Conservation (phyloP, 2,113 vertebrate species). For the Phrynocephalus versicolor region DNA sequence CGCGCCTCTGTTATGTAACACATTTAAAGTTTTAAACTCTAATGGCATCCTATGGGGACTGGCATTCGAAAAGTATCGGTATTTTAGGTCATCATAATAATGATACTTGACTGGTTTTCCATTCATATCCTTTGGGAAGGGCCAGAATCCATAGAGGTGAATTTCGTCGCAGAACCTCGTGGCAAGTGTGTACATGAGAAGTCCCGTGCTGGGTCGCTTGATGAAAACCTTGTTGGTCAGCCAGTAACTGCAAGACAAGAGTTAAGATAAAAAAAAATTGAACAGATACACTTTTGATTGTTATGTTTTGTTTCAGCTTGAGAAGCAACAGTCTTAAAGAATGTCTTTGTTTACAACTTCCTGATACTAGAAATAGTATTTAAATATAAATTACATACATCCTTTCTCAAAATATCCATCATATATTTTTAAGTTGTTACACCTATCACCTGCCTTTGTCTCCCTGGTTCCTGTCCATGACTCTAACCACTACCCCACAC, state of each 20-base stretch:
- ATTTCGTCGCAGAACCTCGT: slow-evolving; percentile 91
- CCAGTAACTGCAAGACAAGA: slow-evolving; percentile 82
- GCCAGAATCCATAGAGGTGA: slow-evolving; percentile 90
- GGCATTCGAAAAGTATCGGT: slow-evolving; percentile 87
- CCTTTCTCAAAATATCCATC: background rate
- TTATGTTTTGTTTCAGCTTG: background rate
- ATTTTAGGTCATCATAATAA: slow-evolving; percentile 89
- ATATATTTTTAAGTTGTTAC: too few relatives aligned
- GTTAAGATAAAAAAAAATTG: slow-evolving; percentile 41
- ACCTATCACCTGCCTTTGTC: background rate
- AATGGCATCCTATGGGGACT: slow-evolving; percentile 90
- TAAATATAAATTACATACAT: background rate
- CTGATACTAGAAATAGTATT: background rate
- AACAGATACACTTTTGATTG: background rate
- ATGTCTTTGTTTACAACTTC: background rate
- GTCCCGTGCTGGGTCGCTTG: slow-evolving; percentile 89
- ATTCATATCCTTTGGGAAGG: slow-evolving; percentile 85
- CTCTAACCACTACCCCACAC: too few relatives aligned
- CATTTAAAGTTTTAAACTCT: slow-evolving; percentile 86
- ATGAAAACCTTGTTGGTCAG: slow-evolving; percentile 89
- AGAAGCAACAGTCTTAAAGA: background rate
- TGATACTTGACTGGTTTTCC: slow-evolving; percentile 89
- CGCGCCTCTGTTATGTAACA: slow-evolving; percentile 84
- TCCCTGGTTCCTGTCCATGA: background rate
- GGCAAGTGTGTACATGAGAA: slow-evolving; percentile 89